Percentiles rank a stretch among this genome's conserved stretches.
Evolutionary conservation across 1,140 invertebrate species (phyloP).

Genomic region (Sycophila sp.): DNA sequence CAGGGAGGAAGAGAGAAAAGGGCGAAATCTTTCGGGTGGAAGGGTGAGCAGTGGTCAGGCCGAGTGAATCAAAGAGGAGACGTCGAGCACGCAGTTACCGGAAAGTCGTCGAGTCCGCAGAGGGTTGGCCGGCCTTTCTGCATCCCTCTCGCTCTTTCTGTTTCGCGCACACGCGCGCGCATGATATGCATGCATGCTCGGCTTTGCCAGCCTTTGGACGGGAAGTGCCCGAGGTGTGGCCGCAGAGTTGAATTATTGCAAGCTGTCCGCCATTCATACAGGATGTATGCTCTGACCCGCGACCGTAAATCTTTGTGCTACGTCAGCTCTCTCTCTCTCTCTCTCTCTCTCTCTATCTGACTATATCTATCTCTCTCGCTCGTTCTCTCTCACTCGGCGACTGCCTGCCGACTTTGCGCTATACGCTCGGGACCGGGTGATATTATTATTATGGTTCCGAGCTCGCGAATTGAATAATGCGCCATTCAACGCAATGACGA

Average conservation of each 20-base stretch:
- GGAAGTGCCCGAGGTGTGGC: conserved; percentile 64
- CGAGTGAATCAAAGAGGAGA: conserved; percentile 32
- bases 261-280: conserved; percentile 63
- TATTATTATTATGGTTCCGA: conserved; percentile 56
- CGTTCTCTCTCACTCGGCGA: not conserved
- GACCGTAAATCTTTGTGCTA: conserved; percentile 60
- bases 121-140: no score
- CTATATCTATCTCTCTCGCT: not conserved
- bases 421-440: conserved; percentile 41
- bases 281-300: conserved; percentile 58
- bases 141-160: conserved; percentile 41
- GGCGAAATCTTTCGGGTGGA: conserved; percentile 6
- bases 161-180: not conserved
- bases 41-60: conserved; percentile 33
- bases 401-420: conserved; percentile 46
- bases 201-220: conserved; percentile 54
- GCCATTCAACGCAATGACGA: conserved; percentile 51
- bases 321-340: conserved; percentile 45
- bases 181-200: not conserved
- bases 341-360: not conserved
- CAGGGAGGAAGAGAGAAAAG: conserved; percentile 12
- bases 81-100: conserved; percentile 54
- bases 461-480: conserved; percentile 56
- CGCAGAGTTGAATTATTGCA: conserved; percentile 65
- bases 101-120: conserved; percentile 54